phyloP scores from a whole-genome alignment of 1,140 invertebrate species.

The Calephelis nemesis region DNA sequence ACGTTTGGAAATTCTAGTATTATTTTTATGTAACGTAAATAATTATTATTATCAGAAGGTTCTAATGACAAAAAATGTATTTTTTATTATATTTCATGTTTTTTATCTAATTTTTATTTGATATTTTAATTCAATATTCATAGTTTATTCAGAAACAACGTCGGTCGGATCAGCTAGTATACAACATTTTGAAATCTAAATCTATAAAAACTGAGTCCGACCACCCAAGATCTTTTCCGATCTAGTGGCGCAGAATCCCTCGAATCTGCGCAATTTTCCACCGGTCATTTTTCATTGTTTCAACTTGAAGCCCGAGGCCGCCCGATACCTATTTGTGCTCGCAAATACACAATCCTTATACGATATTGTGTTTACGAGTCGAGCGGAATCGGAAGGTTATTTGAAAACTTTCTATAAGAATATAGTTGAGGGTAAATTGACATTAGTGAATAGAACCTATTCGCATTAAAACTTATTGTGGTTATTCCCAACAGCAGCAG shows the following conservation, averaged over 20 bases:
- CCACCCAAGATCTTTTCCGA: slow-evolving; percentile 30
- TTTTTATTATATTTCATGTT: no score
- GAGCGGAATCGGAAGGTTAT: slow-evolving; percentile 38
- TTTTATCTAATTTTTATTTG: no score
- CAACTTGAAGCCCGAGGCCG: slow-evolving; percentile 36
- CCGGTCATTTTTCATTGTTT: slow-evolving; percentile 77
- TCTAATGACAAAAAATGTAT: no score
- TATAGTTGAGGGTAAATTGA: slow-evolving; percentile 42
- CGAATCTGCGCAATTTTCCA: slow-evolving; percentile 72
- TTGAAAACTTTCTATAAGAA: slow-evolving; percentile 45
- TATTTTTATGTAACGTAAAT: no score
- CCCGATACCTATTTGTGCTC: slow-evolving; percentile 57
- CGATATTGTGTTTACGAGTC: slow-evolving; percentile 58
- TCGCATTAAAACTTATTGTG: no score
- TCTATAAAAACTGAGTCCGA: slow-evolving; percentile 35
- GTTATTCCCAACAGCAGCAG: no score
- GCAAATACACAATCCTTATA: slow-evolving; percentile 58
- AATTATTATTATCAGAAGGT: no score
- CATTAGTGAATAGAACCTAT: slow-evolving; percentile 25
- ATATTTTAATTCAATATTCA: no score
- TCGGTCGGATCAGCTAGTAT: no score
- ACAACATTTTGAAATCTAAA: no score
- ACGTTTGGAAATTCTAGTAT: no score
- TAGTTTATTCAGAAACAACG: no score
- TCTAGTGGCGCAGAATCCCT: slow-evolving; percentile 41